Conservation (phyloP, 2,888 invertebrate species). For the Mellilla xanthometata region DNA sequence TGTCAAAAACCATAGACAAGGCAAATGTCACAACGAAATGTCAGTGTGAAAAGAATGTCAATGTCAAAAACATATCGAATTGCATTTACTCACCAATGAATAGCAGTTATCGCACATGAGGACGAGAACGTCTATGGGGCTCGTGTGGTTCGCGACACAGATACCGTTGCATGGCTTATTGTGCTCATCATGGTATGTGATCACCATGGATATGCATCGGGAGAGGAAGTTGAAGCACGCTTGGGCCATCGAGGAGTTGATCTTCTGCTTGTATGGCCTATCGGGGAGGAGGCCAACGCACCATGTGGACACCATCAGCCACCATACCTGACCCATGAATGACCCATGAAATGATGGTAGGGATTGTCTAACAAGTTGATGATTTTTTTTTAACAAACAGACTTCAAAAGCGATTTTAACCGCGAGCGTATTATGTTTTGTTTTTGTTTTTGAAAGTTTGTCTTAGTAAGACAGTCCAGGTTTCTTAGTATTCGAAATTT, state of each 20-base stretch:
- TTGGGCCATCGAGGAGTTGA: conserved; percentile 91
- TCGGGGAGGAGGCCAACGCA: conserved; percentile 93
- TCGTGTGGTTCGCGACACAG: conserved; percentile 99
- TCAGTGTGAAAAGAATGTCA: no score
- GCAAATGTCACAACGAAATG: no score
- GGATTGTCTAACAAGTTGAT: no score
- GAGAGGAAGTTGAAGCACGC: conserved; percentile 97
- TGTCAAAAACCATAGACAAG: no score
- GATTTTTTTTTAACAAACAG: no score
- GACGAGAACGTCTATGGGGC: conserved; percentile 98
- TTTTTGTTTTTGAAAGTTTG: no score
- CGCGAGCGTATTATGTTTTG: no score
- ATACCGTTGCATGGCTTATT: conserved; percentile 92
- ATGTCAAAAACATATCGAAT: background rate
- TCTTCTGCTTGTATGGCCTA: conserved; percentile 88
- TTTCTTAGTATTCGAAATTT: no score
- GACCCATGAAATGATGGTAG: no score
- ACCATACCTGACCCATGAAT: conserved; percentile 87
- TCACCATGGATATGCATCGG: conserved; percentile 94
- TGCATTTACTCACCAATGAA: conserved; percentile 91
- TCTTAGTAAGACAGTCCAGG: no score
- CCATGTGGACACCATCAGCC: conserved; percentile 93
- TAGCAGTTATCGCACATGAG: conserved; percentile 98
- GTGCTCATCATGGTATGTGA: conserved; percentile 93
- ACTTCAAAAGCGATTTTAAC: no score